Conservation (phyloP, 1,140 invertebrate genomes). For the Potamilus streckersoni region DNA sequence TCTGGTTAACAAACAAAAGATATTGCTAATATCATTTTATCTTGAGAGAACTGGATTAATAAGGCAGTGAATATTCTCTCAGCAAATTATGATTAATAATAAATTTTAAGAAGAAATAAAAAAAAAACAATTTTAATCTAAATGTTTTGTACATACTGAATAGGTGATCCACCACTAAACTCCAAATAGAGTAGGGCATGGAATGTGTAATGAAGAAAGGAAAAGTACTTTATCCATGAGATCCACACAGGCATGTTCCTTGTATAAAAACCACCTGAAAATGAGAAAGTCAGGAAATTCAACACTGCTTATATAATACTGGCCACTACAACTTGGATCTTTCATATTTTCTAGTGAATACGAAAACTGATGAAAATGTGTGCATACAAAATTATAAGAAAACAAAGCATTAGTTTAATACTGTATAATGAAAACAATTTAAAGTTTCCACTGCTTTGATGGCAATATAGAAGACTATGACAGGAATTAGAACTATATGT, state of each 20-base stretch:
- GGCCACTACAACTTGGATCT: not conserved
- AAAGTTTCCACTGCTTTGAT: not conserved
- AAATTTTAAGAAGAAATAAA: too few relatives aligned
- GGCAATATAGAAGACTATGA: not conserved
- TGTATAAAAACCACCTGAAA: conserved; percentile 78
- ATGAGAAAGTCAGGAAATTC: not conserved
- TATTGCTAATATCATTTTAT: too few relatives aligned
- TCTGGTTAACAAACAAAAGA: too few relatives aligned
- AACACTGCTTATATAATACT: not conserved
- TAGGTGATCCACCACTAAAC: conserved; percentile 78
- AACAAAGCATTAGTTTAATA: not conserved
- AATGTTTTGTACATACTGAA: conserved; percentile 73
- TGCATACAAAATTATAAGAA: not conserved
- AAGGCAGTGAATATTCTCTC: too few relatives aligned
- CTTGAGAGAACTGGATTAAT: too few relatives aligned
- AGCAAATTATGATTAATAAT: too few relatives aligned
- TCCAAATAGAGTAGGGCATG: conserved; percentile 89
- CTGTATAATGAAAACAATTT: not conserved
- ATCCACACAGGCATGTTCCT: conserved; percentile 83
- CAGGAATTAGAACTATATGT: not conserved
- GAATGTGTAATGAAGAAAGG: conserved; percentile 85
- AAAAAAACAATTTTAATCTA: too few relatives aligned
- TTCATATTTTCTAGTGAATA: not conserved
- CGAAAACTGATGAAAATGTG: not conserved
- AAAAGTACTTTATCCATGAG: conserved; percentile 83